Evolutionary conservation across 2,888 invertebrate species (phyloP).

Genomic region (Anorthoa munda): DNA sequence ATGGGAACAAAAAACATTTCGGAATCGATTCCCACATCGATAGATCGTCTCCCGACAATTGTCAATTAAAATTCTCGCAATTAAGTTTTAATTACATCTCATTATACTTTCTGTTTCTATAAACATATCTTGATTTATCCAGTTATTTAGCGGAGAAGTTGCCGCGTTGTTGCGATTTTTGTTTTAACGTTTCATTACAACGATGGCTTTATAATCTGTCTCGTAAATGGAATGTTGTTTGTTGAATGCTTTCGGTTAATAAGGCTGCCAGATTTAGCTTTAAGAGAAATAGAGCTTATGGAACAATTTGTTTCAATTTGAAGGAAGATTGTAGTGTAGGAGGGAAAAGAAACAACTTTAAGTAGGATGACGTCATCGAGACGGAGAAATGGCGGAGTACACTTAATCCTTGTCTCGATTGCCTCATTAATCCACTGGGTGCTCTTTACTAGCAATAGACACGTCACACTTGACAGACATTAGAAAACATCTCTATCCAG

Average conservation of each 20-base stretch:
- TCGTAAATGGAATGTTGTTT: slow-evolving; percentile 49
- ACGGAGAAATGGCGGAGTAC: slow-evolving; percentile 38
- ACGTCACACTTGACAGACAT: slow-evolving; percentile 62
- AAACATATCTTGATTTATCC: slow-evolving; percentile 75
- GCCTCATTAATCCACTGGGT: slow-evolving; percentile 60
- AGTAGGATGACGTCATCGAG: slow-evolving; percentile 40
- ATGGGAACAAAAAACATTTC: slow-evolving; percentile 67
- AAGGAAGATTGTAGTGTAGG: slow-evolving; percentile 10
- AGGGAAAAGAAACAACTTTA: slow-evolving; percentile 37
- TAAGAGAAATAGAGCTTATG: slow-evolving; percentile 33
- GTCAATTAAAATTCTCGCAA: slow-evolving; percentile 85
- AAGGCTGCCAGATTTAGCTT: slow-evolving; percentile 43
- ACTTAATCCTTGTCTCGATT: slow-evolving; percentile 55
- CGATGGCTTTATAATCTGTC: slow-evolving; percentile 56
- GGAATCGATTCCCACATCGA: slow-evolving; percentile 71
- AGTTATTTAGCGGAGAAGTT: slow-evolving; percentile 67
- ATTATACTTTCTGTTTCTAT: slow-evolving; percentile 78
- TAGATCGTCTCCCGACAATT: slow-evolving; percentile 74
- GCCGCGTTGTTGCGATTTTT: slow-evolving; percentile 63
- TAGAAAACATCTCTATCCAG: slow-evolving; percentile 65
- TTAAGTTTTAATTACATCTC: slow-evolving; percentile 78
- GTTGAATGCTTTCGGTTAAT: slow-evolving; percentile 40
- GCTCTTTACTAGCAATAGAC: slow-evolving; percentile 50
- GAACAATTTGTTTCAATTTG: slow-evolving; percentile 35
- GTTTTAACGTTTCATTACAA: slow-evolving; percentile 70